Evolutionary conservation across 2,113 vertebrate genomes (phyloP), one percentile per base, ranked within the genome.

Genomic region (Tamias sibiricus): DNA sequence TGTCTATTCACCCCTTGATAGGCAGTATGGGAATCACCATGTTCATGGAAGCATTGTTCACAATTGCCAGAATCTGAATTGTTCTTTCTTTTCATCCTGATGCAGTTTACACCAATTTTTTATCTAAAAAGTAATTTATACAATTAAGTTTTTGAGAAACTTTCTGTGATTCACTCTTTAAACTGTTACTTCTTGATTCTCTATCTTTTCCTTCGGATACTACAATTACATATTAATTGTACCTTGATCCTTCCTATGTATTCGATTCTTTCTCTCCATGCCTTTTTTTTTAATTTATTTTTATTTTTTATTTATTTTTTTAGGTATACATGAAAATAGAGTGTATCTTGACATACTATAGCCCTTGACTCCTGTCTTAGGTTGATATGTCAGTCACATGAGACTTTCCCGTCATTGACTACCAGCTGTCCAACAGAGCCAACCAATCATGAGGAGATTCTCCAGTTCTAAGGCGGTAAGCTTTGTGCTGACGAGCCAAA

Each of bases 1-100:
- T 52, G n/a, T n/a, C 2, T 7, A 24, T 69, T 52, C 8, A 52
- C 26, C 47, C 13, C 22, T 10, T 16, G 22, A 52, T 86, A 32
- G 10, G 6, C 13, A 7, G 20, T 24, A 3, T n/a, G 30, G 14
- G 1, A 12, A 4, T 1, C 26, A 35, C 42, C 30, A 4, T n/a
- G 64, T 64, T 83, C 42, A 24, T 28, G 26, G 16, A 8, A 71
- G 13, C 9, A 17, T 47, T 85, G 6, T 35, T 68, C 12, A 37
- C 44, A 69, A 22, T 26, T 24, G 7, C 32, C 59, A 69, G 42
- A 20, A 14, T 40, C 14, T 37, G 20, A 37, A 59, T 20, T 42
- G 52, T 64, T 71, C 22, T 42, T 64, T 52, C 7, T 64, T 66
- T 42, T 32, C 44, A 37, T 66, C 22, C n/a, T 62, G 13, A 87